A percentile compares a stretch with the other conserved stretches of the same genome.
These are phyloP conservation scores for Lasioglossum leucozonium DNA, from an alignment of 2,888 invertebrate species.

Conservation along the genomic window DNA sequence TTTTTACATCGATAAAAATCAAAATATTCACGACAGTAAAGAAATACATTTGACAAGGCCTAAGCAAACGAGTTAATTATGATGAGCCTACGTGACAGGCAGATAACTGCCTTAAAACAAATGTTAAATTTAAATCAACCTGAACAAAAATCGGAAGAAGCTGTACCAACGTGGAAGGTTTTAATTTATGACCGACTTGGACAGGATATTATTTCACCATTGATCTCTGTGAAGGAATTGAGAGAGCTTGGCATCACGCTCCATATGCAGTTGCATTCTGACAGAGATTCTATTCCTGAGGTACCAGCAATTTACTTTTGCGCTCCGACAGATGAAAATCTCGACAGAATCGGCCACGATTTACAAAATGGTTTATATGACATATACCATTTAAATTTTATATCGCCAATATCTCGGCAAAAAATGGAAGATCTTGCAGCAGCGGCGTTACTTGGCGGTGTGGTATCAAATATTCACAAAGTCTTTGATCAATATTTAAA, in stretches of 20 bases:
- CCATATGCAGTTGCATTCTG: slow-evolving; percentile 97
- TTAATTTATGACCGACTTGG: slow-evolving; percentile 98
- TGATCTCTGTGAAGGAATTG: slow-evolving; percentile 97
- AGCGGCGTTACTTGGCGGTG: slow-evolving; percentile 95
- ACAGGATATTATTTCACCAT: slow-evolving; percentile 98
- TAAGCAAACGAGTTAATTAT: slow-evolving; percentile 83
- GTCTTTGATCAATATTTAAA: slow-evolving; percentile 99
- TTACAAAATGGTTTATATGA: slow-evolving; percentile 96
- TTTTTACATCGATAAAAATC: not conserved
- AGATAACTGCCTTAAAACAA: slow-evolving; percentile 94
- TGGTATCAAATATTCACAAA: slow-evolving; percentile 96
- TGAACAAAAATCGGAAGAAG: slow-evolving; percentile 90
- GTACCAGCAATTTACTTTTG: slow-evolving; percentile 99
- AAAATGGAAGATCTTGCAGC: slow-evolving; percentile 98
- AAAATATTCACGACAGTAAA: slow-evolving; percentile 7
- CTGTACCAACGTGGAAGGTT: slow-evolving; percentile 98
- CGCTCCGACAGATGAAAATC: slow-evolving; percentile 97
- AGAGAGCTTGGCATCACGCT: slow-evolving; percentile 98
- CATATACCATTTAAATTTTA: slow-evolving; percentile 97
- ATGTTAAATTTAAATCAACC: slow-evolving; percentile 97
- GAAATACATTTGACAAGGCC: slow-evolving; percentile 6
- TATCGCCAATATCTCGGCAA: slow-evolving; percentile 96
- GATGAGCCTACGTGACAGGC: slow-evolving; percentile 89
- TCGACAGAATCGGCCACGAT: slow-evolving; percentile 96
- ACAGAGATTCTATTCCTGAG: slow-evolving; percentile 97